Evolutionary conservation across 2,797 vertebrate species (phyloP).

Genomic region (Australoheros facetus): DNA sequence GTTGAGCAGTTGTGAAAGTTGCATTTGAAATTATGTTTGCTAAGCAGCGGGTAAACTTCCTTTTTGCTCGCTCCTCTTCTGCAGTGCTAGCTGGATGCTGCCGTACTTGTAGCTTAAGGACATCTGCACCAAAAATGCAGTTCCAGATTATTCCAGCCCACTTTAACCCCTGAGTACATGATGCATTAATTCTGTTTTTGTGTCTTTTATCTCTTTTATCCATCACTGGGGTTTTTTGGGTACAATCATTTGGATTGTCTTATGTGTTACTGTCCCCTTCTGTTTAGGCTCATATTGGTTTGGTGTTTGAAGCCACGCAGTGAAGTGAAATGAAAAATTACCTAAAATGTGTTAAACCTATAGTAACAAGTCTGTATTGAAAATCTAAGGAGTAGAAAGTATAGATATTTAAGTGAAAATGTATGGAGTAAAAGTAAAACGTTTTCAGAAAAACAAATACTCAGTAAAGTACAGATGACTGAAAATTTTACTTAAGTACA

Average conservation of each 20-base stretch:
- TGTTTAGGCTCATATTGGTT: neutral
- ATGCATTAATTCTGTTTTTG: neutral
- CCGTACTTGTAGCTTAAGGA: too few species aligned
- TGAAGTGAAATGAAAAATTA: fast-evolving
- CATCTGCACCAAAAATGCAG: neutral
- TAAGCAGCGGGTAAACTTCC: too few species aligned
- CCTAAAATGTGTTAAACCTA: neutral
- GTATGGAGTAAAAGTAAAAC: neutral
- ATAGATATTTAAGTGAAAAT: neutral
- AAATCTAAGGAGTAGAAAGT: neutral
- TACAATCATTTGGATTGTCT: neutral
- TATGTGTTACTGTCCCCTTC: neutral
- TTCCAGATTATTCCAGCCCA: neutral
- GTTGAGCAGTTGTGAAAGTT: neutral
- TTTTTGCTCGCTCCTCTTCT: neutral
- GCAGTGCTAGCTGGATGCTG: neutral
- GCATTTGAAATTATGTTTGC: neutral
- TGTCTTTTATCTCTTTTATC: neutral
- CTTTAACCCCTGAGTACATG: neutral
- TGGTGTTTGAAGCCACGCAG: neutral
- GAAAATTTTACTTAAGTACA: neutral
- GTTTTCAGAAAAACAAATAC: neutral
- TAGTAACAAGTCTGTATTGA: neutral
- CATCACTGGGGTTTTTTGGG: too few species aligned
- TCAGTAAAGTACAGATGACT: neutral